A percentile compares a stretch with the other conserved stretches of the same genome.
phyloP scores from a whole-genome alignment of 2,797 vertebrate genomes.

The Aythya fuligula region DNA sequence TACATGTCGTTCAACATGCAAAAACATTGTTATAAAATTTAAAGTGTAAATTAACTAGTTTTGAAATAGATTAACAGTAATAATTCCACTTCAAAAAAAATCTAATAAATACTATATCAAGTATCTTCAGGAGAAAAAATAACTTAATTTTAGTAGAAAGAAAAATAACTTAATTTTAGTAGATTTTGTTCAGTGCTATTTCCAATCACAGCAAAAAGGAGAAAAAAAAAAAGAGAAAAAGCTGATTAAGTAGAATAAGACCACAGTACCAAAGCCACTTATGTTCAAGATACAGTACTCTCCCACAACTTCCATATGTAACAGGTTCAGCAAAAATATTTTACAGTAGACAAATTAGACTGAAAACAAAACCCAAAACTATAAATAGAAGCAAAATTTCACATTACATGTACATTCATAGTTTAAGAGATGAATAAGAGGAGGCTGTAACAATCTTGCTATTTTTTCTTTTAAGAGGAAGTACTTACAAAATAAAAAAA shows the following conservation, averaged over 20 bases:
- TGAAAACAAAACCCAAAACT: slow-evolving; percentile 54
- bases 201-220: slow-evolving; percentile 67
- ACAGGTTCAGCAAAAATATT: slow-evolving; percentile 73
- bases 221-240: not conserved
- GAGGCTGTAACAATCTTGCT: slow-evolving; percentile 59
- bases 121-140: slow-evolving; percentile 78
- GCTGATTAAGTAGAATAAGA: slow-evolving; percentile 73
- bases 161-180: slow-evolving; percentile 76
- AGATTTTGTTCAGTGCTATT: slow-evolving; percentile 75
- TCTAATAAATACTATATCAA: slow-evolving; percentile 80
- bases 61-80: slow-evolving; percentile 76
- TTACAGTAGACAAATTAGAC: slow-evolving; percentile 69
- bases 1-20: slow-evolving; percentile 64
- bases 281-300: slow-evolving; percentile 70
- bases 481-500: not conserved
- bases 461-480: slow-evolving; percentile 31
- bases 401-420: slow-evolving; percentile 77
- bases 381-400: slow-evolving; percentile 76
- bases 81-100: slow-evolving; percentile 71
- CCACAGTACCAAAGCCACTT: slow-evolving; percentile 75
- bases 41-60: slow-evolving; percentile 71
- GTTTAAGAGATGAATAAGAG: slow-evolving; percentile 67
- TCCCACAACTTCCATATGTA: slow-evolving; percentile 73
- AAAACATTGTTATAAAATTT: slow-evolving; percentile 55
- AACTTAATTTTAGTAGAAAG: slow-evolving; percentile 75